Conservation (phyloP, 2,888 invertebrate genomes). For the Eucera pruinosa region DNA sequence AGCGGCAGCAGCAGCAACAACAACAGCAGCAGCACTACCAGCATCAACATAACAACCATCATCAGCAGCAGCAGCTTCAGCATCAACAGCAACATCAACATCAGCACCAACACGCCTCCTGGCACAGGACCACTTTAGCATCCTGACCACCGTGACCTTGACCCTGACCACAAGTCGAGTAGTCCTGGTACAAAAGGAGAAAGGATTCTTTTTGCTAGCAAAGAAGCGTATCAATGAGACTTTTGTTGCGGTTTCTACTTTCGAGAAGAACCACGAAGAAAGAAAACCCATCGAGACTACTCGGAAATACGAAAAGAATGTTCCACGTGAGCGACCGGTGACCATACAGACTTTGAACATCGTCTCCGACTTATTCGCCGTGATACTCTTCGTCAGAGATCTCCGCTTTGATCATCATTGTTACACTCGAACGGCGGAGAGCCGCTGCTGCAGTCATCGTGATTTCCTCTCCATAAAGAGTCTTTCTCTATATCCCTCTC, state of each 20-base stretch:
- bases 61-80: conserved; percentile 80
- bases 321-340: conserved; percentile 9
- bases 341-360: conserved; percentile 25
- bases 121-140: conserved; percentile 82
- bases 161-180: conserved; percentile 61
- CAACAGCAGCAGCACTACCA: conserved; percentile 81
- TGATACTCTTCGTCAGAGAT: conserved; percentile 36
- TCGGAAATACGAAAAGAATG: conserved; percentile 4
- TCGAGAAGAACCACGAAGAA: conserved; percentile 3
- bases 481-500: neutral
- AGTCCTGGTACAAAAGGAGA: conserved; percentile 35
- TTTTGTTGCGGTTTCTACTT: conserved; percentile 35
- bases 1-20: conserved; percentile 31
- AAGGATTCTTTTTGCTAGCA: conserved; percentile 12
- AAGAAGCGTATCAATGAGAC: conserved; percentile 22
- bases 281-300: conserved; percentile 17
- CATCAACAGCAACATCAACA: conserved; percentile 75
- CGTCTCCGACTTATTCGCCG: conserved; percentile 20
- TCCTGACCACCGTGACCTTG: conserved; percentile 80
- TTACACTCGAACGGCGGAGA: neutral
- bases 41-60: neutral
- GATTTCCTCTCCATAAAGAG: conserved; percentile 10
- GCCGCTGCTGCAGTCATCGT: conserved; percentile 19
- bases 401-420: conserved; percentile 43
- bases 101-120: conserved; percentile 76